phyloP scores from a whole-genome alignment of 2,888 invertebrate species.

The Notocelia uddmanniana region DNA sequence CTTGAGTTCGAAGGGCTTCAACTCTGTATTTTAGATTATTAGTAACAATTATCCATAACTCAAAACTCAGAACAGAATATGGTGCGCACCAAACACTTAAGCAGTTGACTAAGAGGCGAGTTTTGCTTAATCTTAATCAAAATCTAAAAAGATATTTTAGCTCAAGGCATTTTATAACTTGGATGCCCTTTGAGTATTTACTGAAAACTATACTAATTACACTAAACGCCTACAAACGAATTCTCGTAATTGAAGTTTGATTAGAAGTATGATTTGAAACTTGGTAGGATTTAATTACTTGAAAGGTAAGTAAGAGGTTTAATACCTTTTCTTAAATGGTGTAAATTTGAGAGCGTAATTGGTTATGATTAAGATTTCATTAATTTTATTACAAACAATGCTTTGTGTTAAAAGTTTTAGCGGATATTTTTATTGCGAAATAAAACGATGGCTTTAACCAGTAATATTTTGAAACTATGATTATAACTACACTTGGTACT shows the following conservation, averaged over 20 bases:
- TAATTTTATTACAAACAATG: too few species aligned
- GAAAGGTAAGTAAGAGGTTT: constrained; percentile 9
- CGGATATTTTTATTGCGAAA: too few species aligned
- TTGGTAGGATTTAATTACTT: constrained; percentile 28
- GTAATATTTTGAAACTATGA: too few species aligned
- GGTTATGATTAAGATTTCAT: not conserved
- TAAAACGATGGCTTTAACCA: too few species aligned
- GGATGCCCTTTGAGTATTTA: constrained; percentile 13
- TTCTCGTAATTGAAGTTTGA: constrained; percentile 24
- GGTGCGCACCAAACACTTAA: too few species aligned
- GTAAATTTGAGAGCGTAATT: not conserved
- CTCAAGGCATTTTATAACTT: constrained; percentile 5
- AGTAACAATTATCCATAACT: not conserved
- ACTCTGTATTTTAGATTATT: not conserved
- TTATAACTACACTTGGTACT: too few species aligned
- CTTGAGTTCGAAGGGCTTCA: not conserved
- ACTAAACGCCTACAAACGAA: constrained; percentile 18
- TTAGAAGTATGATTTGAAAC: constrained; percentile 28
- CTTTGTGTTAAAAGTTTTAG: too few species aligned
- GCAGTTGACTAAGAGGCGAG: not conserved
- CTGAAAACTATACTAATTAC: constrained; percentile 18
- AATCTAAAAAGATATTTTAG: not conserved
- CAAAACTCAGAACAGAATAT: too few species aligned
- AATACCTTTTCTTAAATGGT: not conserved
- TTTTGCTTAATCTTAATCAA: too few species aligned